Conservation (phyloP, 2,113 vertebrate species). For the Martes martes region DNA sequence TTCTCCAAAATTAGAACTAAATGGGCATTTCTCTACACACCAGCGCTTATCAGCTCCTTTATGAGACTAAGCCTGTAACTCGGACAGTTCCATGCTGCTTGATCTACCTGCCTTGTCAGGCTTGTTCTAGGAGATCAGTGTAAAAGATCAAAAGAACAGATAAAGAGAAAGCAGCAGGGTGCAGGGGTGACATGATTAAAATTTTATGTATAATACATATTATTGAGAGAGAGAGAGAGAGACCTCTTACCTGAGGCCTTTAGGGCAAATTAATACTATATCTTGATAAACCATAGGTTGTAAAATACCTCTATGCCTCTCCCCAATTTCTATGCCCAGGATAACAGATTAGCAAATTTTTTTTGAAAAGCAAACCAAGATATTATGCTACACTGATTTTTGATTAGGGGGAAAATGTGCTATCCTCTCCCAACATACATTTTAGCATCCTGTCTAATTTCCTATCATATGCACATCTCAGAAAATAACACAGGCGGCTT, state of each 20-base stretch:
- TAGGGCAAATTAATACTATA: background rate
- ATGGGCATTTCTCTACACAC: background rate
- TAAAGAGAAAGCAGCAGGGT: background rate
- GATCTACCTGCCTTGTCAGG: background rate
- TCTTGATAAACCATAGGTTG: background rate
- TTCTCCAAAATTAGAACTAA: constrained; percentile 10
- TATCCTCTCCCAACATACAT: background rate
- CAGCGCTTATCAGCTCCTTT: background rate
- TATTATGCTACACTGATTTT: background rate
- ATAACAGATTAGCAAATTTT: background rate
- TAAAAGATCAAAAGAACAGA: background rate
- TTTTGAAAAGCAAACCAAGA: background rate
- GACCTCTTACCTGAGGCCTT: background rate
- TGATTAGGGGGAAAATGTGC: background rate
- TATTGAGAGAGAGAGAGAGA: background rate
- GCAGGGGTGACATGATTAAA: background rate
- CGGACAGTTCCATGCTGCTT: fast-evolving
- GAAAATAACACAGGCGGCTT: background rate
- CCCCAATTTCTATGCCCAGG: background rate
- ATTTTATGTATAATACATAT: background rate
- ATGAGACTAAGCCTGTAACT: background rate
- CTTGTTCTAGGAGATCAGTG: background rate
- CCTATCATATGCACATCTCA: background rate
- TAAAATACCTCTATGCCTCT: background rate
- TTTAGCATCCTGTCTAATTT: background rate